phyloP scores from a whole-genome alignment of 2,797 vertebrate species.

The Myripristis jacobus region DNA sequence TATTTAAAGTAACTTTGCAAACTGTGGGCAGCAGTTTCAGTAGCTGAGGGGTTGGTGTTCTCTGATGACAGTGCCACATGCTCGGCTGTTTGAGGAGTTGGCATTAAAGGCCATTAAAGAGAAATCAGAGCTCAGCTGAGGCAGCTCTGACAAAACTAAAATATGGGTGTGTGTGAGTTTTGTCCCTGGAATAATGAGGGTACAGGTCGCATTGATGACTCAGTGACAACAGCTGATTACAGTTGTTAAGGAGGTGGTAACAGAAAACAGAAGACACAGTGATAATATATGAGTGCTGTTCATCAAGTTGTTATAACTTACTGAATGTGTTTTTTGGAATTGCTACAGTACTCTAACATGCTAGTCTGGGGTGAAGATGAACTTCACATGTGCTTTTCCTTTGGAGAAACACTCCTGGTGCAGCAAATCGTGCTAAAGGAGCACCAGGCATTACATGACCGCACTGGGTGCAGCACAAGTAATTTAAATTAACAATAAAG shows the following conservation, averaged over 20 bases:
- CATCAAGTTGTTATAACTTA: background rate
- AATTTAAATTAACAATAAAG: background rate
- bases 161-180: background rate
- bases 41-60: background rate
- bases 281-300: background rate
- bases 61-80: background rate
- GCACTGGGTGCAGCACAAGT: background rate
- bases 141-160: background rate
- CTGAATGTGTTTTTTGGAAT: background rate
- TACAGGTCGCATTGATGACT: background rate
- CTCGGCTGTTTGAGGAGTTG: background rate
- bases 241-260: background rate
- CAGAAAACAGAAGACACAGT: background rate
- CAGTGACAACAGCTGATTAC: background rate
- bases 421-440: background rate
- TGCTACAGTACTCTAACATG: no score
- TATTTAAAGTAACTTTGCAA: background rate
- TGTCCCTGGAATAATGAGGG: background rate
- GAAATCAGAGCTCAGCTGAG: background rate
- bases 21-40: background rate
- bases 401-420: background rate
- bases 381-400: background rate
- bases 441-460: no score
- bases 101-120: background rate
- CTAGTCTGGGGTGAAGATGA: background rate